Evolutionary conservation across 2,888 invertebrate species (phyloP).

Genomic region (Lacanobia oleracea): DNA sequence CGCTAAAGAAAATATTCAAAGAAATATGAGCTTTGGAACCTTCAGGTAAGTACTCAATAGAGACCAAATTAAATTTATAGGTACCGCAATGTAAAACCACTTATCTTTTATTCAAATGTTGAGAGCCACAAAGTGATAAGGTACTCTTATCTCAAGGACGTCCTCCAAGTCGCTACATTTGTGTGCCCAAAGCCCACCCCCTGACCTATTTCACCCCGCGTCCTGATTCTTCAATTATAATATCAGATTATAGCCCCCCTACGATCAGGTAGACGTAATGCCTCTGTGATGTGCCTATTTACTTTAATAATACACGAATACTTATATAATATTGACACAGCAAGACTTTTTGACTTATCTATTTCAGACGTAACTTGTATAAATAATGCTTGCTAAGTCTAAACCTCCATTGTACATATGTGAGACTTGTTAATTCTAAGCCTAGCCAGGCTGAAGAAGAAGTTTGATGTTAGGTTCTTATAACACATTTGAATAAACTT

Average conservation of each 20-base stretch:
- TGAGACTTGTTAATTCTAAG: background rate
- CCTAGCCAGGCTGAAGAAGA: too few species aligned
- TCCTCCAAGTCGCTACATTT: constrained; percentile 38
- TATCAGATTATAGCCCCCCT: constrained; percentile 10
- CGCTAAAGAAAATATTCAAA: constrained; percentile 23
- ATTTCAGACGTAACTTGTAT: background rate
- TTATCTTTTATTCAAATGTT: constrained; percentile 11
- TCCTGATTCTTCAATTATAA: constrained; percentile 28
- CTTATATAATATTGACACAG: background rate
- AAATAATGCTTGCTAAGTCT: too few species aligned
- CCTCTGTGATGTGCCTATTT: background rate
- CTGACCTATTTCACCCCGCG: constrained; percentile 53
- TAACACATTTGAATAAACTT: background rate
- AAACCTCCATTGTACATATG: background rate
- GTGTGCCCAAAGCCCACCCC: constrained; percentile 33
- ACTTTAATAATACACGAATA: background rate
- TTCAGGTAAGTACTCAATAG: background rate
- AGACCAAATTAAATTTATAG: constrained; percentile 5
- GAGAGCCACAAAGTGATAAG: constrained; percentile 21
- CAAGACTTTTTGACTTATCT: background rate
- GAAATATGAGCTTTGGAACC: background rate
- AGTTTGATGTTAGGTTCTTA: background rate
- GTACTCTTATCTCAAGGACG: constrained; percentile 40
- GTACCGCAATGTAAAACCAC: background rate
- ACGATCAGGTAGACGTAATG: constrained; percentile 2